phyloP scores from a whole-genome alignment of 2,888 invertebrate species.

The Napeogenes sylphis region DNA sequence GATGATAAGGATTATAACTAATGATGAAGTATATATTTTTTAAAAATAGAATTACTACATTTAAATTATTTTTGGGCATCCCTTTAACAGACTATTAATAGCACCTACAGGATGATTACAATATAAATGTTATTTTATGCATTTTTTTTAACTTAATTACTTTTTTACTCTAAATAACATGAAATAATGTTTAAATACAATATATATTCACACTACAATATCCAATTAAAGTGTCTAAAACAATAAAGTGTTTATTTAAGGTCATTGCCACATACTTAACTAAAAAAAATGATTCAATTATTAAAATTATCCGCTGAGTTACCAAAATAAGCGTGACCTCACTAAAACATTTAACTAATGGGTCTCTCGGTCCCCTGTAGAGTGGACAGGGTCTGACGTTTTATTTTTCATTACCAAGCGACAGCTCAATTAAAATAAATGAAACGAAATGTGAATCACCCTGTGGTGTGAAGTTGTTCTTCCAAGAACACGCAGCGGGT shows the following conservation, averaged over 20 bases:
- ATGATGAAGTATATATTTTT: no score
- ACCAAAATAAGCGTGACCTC: conserved; percentile 33
- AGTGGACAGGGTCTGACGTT: conserved; percentile 32
- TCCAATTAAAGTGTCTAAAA: conserved; percentile 1
- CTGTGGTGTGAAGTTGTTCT: conserved; percentile 38
- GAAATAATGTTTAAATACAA: background rate
- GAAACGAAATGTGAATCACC: conserved; percentile 38
- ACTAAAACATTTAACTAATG: conserved; percentile 35
- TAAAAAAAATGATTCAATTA: conserved; percentile 30
- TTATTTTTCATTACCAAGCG: conserved; percentile 36
- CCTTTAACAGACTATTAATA: no score
- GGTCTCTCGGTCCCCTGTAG: conserved; percentile 33
- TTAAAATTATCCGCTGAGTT: conserved; percentile 28
- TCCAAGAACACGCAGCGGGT: conserved; percentile 61
- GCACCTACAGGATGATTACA: background rate
- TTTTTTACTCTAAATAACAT: no score
- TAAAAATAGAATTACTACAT: no score
- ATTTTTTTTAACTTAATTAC: no score
- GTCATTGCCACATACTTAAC: conserved; percentile 16
- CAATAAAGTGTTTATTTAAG: conserved; percentile 8
- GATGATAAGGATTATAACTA: no score
- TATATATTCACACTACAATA: background rate
- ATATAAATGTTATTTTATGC: background rate
- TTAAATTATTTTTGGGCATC: no score
- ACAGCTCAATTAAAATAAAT: conserved; percentile 44